Base-by-base conservation (phyloP, 1,140 invertebrate species). In the Octopus sinensis region DNA sequence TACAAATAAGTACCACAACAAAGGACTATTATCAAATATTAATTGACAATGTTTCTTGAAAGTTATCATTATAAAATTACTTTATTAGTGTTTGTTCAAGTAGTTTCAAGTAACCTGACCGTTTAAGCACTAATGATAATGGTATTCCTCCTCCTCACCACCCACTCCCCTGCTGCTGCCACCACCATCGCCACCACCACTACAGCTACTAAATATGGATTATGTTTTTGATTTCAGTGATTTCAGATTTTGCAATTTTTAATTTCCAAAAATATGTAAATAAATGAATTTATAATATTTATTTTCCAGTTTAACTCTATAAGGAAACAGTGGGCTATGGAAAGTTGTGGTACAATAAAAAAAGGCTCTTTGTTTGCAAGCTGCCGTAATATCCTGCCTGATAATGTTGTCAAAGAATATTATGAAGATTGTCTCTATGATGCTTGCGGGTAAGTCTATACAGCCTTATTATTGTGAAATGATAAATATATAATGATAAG, bases 361-460 rank as follows among this genome's bases (percentile, higher is more conserved):
- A 68, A 54, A 4, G 84, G 84, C 23, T 79, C 83, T 1, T 62
- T 83, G 4, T 87, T 87, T 79, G 54, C 54, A 5, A 9, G 54
- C 0, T 87, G 86, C 73, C 80, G 86, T 6, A 79, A 82, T 0
- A 54, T n/a, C 0, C 82, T 86, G 77, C 23, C 78, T 1, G 77
- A 80, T 62, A 76, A 76, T 73, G 82, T 81, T 13, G 83, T 85
- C 17, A 54, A 82, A 6, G 76, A 76, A 52, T 85, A 82, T 75
- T 86, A 84, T 62, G 43, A 82, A 1, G 82, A 85, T 76, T 87
- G 86, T 81, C n/a, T 84, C 10, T 81, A 80, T 68, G 85, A 87
- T 68, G 84, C 84, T 54, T 87, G 86, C 84, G 82, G 82, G 86
- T 87, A 84, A 79, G 82, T 17, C 13, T 62, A 73, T 7, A n/a